These are phyloP conservation scores for Cottoperca gobio DNA, from an alignment of 2,797 vertebrate species.

Conservation along the genomic window DNA sequence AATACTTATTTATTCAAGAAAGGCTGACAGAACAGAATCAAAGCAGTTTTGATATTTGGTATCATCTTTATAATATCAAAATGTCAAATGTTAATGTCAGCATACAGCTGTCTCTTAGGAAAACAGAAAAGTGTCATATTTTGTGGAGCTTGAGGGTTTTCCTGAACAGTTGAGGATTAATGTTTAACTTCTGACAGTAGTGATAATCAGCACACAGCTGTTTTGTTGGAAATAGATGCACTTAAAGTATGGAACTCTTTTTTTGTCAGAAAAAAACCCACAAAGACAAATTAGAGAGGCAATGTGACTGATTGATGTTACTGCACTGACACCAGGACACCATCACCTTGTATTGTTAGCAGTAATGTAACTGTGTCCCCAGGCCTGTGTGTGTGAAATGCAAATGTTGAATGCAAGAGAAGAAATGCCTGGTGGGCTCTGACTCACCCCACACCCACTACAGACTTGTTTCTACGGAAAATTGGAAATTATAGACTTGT, in stretches of 20 bases:
- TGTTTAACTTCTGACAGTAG: not conserved
- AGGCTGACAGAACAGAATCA: conserved; percentile 6
- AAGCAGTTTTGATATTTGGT: conserved; percentile 16
- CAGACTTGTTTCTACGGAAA: conserved; percentile 3
- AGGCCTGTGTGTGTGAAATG: conserved; percentile 36
- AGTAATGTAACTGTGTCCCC: conserved; percentile 4
- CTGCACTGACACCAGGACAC: not conserved
- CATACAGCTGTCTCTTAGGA: not conserved
- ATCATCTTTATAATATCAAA: conserved; percentile 9
- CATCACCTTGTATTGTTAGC: conserved; percentile 11
- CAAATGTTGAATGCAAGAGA: conserved; percentile 23
- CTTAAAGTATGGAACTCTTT: not conserved
- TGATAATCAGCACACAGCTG: not conserved
- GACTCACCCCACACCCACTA: conserved; percentile 8
- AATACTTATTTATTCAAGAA: not conserved
- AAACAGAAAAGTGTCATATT: not conserved
- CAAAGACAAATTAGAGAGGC: not conserved
- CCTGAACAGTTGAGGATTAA: not conserved
- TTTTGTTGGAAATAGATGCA: not conserved
- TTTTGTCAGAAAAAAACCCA: not conserved
- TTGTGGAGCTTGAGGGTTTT: not conserved
- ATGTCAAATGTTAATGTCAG: conserved; percentile 20
- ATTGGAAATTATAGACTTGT: conserved; percentile 19
- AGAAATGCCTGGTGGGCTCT: conserved; percentile 12
- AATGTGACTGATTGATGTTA: not conserved